Evolutionary conservation across 1,140 invertebrate species (phyloP).

Genomic region (Calosoma granatense): DNA sequence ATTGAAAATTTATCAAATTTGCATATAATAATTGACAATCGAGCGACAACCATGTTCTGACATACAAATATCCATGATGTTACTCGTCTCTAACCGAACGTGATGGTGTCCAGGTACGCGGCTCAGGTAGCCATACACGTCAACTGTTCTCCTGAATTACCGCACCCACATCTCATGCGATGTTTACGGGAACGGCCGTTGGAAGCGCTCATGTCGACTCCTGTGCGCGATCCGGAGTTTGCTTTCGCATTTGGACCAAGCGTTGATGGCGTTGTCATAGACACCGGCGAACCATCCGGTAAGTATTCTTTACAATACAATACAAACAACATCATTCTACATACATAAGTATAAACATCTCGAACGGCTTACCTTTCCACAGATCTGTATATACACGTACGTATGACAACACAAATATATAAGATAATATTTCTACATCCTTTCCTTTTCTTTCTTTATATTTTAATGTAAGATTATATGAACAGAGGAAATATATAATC

Average conservation of each 20-base stretch:
- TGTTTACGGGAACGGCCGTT: constrained; percentile 74
- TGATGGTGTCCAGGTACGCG: constrained; percentile 52
- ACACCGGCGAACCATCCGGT: constrained; percentile 52
- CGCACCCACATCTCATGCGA: constrained; percentile 62
- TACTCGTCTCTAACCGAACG: background rate
- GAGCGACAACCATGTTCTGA: too few relatives aligned
- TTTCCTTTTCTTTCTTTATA: too few relatives aligned
- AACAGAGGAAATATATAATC: too few relatives aligned
- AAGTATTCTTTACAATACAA: constrained; percentile 19
- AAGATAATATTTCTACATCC: too few relatives aligned
- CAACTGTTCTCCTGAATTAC: constrained; percentile 71
- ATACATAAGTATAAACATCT: too few relatives aligned
- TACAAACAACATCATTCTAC: background rate
- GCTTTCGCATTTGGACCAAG: constrained; percentile 81
- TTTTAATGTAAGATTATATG: too few relatives aligned
- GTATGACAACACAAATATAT: too few relatives aligned
- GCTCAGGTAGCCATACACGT: constrained; percentile 74
- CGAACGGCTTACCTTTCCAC: constrained; percentile 18
- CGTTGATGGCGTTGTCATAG: constrained; percentile 84
- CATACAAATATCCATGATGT: background rate
- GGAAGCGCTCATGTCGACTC: constrained; percentile 59
- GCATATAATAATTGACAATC: background rate
- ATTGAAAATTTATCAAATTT: background rate
- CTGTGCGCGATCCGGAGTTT: constrained; percentile 69
- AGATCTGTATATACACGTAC: too few relatives aligned